A percentile compares a stretch with the other conserved stretches of the same genome.
These are phyloP conservation scores for Trissolcus basalis DNA, from an alignment of 1,140 invertebrate species.

Conservation along the genomic window DNA sequence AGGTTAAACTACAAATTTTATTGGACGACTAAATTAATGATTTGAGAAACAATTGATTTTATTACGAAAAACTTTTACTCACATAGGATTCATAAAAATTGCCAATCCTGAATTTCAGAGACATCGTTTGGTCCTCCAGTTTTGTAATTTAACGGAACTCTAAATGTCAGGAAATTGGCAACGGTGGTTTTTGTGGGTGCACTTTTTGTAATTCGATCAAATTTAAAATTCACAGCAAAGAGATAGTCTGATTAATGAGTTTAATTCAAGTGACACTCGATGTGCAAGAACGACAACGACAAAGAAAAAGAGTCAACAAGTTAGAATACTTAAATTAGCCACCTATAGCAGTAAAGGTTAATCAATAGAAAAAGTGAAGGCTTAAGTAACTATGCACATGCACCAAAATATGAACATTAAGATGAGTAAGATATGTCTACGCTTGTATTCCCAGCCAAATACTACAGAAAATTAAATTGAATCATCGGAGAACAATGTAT, in stretches of 20 bases:
- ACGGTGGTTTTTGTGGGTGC: background rate
- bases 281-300: conserved; percentile 55
- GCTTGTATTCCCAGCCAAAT: no score
- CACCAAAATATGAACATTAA: no score
- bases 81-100: conserved; percentile 74
- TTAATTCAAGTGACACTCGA: conserved; percentile 60
- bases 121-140: conserved; percentile 56
- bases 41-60: background rate
- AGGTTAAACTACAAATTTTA: no score
- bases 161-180: no score
- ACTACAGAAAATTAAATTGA: no score
- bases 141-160: no score
- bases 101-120: conserved; percentile 71
- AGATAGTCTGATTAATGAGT: conserved; percentile 67
- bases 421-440: no score
- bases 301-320: conserved; percentile 57
- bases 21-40: background rate
- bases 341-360: conserved; percentile 69
- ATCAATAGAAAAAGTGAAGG: conserved; percentile 39
- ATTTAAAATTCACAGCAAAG: conserved; percentile 53
- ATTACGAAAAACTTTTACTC: conserved; percentile 52
- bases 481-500: no score
- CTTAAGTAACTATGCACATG: no score
- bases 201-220: conserved; percentile 47
- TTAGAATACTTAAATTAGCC: conserved; percentile 74